These are phyloP conservation scores for Trichosurus vulpecula DNA, from an alignment of 2,797 vertebrate genomes.

Conservation along the genomic window DNA sequence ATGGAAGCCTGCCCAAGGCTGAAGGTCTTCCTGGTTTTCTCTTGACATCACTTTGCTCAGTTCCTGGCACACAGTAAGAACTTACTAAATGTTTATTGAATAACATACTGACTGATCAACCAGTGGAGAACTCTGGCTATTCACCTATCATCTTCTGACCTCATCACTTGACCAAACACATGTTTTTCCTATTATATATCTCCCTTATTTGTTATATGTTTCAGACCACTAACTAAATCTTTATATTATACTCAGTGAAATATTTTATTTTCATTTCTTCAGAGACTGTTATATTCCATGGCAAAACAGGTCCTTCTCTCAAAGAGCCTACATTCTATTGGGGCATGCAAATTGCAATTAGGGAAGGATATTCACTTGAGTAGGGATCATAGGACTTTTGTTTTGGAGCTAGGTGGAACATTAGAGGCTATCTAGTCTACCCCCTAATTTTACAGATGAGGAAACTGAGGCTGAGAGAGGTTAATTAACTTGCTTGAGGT, in stretches of 20 bases:
- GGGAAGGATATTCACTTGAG: background rate
- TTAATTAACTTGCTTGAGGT: background rate
- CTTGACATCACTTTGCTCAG: background rate
- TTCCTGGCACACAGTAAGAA: too few species aligned
- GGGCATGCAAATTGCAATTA: background rate
- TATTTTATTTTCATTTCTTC: background rate
- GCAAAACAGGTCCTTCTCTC: background rate
- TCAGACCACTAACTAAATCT: background rate
- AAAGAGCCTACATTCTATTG: background rate
- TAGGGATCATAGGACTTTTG: background rate
- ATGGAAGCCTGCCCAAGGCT: background rate
- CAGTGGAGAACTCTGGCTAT: background rate
- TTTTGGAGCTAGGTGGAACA: too few species aligned
- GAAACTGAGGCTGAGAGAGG: background rate
- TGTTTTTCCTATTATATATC: background rate
- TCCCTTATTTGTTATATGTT: too few species aligned
- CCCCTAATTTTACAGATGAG: background rate
- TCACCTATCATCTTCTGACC: background rate
- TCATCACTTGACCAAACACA: background rate
- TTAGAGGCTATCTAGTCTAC: background rate
- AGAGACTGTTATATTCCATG: background rate
- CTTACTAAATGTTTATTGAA: too few species aligned
- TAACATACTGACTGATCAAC: background rate
- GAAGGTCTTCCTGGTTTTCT: background rate
- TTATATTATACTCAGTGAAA: background rate